phyloP scores from a whole-genome alignment of 2,113 vertebrate species.

The Cairina moschata region DNA sequence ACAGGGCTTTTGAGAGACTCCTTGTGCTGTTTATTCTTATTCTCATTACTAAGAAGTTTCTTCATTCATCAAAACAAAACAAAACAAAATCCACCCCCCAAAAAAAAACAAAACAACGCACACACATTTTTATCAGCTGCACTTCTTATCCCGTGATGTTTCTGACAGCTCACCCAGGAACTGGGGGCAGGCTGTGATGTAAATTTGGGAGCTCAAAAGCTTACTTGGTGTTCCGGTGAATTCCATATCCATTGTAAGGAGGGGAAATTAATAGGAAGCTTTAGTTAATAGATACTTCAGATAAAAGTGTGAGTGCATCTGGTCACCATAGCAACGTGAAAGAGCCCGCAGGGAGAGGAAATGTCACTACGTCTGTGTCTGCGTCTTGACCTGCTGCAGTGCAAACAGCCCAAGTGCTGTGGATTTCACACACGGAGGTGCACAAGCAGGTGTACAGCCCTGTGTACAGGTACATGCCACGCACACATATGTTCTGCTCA shows the following conservation, averaged over 20 bases:
- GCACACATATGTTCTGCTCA: accelerated
- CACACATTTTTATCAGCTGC: neutral
- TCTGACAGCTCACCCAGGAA: neutral
- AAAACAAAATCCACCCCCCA: neutral
- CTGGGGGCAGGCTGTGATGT: neutral
- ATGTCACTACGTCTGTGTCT: neutral
- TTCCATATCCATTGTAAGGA: neutral
- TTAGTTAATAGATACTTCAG: constrained; percentile 68
- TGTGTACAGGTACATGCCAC: neutral
- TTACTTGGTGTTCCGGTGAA: neutral
- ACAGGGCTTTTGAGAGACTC: neutral
- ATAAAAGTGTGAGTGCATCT: constrained; percentile 45
- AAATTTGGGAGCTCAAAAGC: neutral
- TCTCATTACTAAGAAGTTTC: neutral
- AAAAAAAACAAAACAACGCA: neutral
- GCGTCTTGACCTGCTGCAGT: constrained; percentile 29
- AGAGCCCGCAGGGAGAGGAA: constrained; percentile 36
- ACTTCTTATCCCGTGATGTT: neutral
- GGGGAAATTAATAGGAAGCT: constrained; percentile 44
- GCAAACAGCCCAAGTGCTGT: neutral
- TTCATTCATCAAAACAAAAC: neutral
- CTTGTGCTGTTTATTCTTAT: neutral
- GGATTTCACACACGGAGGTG: neutral
- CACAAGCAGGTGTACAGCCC: neutral
- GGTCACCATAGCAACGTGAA: constrained; percentile 72